Evolutionary conservation across 2,797 vertebrate genomes (phyloP), one percentile per base, ranked within the genome.

Genomic region (Muraenolepis orangiensis): DNA sequence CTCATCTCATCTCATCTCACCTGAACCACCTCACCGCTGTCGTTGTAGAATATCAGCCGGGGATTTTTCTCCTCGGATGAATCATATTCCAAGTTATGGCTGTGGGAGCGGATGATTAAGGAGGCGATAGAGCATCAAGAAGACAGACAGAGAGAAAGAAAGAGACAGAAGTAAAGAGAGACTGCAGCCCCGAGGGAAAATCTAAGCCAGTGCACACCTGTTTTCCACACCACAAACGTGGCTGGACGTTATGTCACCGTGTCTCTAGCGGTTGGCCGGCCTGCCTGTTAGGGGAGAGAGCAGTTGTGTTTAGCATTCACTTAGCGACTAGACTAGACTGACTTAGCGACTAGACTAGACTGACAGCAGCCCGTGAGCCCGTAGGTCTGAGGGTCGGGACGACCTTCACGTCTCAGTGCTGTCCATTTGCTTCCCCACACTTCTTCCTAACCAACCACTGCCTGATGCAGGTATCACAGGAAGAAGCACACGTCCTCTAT

Each of bases 61-160:
- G 95, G 95, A 0, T 94, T 91, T 85, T 92, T 93, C 42, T 93
- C 87, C 70, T 94, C 93, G 0, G 88, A 89, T 29, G 94, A 94
- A 66, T 94, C 92, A 4, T 94, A 95, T 26, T 94, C 91, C 83
- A 95, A 84, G 87, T 95, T 95, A 85, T 95, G 95, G 86, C 94
- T 95, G 66, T 38, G n/a, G n/a, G 20, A 32, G 75, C 71, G 76
- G 71, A 8, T 20, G 75, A 88, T 93, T 86, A 95, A 64, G 57
- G 57, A 61, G 26, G 16, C 23, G 2, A 4, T 20, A 42, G 40
- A 18, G 40, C 40, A 46, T 46, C 18, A 46, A 46, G 20, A 3
- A 46, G 16, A 46, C 1, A 46, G 16, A 46, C 14, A 18, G 18
- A 14, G 14, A 42, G 12, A 14, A 16, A 4, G 40, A 14, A 16